phyloP scores from a whole-genome alignment of 2,888 invertebrate species.

The Athetis lepigone region DNA sequence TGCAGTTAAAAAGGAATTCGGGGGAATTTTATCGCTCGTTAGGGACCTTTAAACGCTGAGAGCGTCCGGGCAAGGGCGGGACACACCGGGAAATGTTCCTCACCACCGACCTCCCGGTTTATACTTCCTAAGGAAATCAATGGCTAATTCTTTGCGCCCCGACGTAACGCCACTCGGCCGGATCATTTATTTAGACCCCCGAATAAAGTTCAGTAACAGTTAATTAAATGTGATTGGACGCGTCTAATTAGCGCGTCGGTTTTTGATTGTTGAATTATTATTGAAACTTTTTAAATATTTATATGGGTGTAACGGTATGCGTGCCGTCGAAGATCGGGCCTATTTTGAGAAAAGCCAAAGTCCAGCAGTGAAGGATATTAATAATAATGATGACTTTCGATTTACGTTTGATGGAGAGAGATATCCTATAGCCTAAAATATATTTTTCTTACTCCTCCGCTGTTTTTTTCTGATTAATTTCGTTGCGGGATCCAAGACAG shows the following conservation, averaged over 20 bases:
- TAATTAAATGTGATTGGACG: conserved; percentile 49
- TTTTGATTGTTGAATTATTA: conserved; percentile 9
- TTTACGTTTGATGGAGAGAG: too few species aligned
- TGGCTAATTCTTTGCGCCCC: conserved; percentile 64
- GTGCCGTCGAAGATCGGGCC: too few species aligned
- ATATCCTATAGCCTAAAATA: too few species aligned
- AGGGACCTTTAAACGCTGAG: conserved; percentile 82
- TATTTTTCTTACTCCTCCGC: too few species aligned
- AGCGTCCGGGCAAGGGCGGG: conserved; percentile 65
- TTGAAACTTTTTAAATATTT: conserved; percentile 1
- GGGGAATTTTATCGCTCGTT: conserved; percentile 88
- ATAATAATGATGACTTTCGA: too few species aligned
- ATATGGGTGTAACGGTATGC: too few species aligned
- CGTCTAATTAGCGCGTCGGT: conserved; percentile 37
- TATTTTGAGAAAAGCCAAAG: too few species aligned
- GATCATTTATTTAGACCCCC: conserved; percentile 60
- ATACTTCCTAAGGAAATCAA: conserved; percentile 71
- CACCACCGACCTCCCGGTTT: conserved; percentile 62
- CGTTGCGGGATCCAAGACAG: too few species aligned
- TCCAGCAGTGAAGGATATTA: too few species aligned
- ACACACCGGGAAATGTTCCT: conserved; percentile 59
- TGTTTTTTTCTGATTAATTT: too few species aligned
- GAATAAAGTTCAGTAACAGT: conserved; percentile 41
- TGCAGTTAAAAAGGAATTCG: conserved; percentile 87
- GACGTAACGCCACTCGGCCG: conserved; percentile 48